Conservation (phyloP, 2,888 invertebrate species). For the Ennomos quercinarius region DNA sequence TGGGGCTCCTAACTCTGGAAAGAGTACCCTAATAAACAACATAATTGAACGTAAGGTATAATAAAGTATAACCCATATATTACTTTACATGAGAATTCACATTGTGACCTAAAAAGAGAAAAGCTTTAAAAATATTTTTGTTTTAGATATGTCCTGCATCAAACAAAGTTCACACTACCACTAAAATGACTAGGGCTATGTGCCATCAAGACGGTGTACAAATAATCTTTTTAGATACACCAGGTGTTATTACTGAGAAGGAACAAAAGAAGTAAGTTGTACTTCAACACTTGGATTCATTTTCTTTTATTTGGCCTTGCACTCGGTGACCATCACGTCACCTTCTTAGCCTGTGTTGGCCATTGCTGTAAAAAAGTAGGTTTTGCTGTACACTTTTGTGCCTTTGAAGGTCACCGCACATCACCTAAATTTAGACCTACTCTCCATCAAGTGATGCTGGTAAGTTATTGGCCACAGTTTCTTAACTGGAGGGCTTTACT, state of each 20-base stretch:
- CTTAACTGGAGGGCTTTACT: too few relatives aligned
- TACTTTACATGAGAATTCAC: background rate
- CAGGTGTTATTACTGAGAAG: conserved; percentile 91
- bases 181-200: conserved; percentile 89
- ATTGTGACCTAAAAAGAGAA: too few relatives aligned
- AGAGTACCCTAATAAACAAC: conserved; percentile 97
- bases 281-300: too few relatives aligned
- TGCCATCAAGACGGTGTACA: conserved; percentile 92
- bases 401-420: too few relatives aligned
- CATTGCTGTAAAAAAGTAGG: too few relatives aligned
- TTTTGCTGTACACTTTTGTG: too few relatives aligned
- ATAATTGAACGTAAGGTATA: conserved; percentile 91
- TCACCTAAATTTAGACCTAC: too few relatives aligned
- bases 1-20: conserved; percentile 97
- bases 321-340: too few relatives aligned
- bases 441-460: too few relatives aligned
- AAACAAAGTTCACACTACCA: conserved; percentile 96
- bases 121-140: conserved; percentile 15
- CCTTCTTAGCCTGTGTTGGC: too few relatives aligned
- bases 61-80: conserved; percentile 35
- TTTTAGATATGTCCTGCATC: conserved; percentile 95
- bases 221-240: conserved; percentile 96
- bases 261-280: conserved; percentile 88
- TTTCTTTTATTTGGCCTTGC: too few relatives aligned
- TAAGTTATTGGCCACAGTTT: too few relatives aligned